Percentiles rank a stretch among this genome's conserved stretches.
These are phyloP conservation scores for Mallotus villosus DNA, from an alignment of 2,797 vertebrate species.

Conservation along the genomic window DNA sequence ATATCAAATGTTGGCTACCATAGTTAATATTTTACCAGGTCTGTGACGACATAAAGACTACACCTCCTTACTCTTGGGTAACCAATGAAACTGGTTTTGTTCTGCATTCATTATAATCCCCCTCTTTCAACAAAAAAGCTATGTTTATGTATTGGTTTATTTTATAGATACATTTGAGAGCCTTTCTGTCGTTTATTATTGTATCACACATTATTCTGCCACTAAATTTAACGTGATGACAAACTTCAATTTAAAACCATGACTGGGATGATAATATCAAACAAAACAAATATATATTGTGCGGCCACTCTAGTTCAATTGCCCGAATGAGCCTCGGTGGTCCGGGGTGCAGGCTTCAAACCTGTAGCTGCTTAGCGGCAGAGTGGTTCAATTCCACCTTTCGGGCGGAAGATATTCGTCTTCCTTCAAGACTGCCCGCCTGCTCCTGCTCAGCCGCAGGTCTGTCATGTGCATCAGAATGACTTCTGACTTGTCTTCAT, in stretches of 20 bases:
- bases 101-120: conserved; percentile 29
- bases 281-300: fast-evolving
- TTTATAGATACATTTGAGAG: fast-evolving
- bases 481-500: no score
- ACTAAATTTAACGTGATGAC: not conserved
- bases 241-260: conserved; percentile 27
- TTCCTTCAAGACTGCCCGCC: no score
- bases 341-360: conserved; percentile 99
- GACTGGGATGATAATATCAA: fast-evolving
- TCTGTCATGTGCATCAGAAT: no score
- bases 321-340: conserved; percentile 99
- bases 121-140: not conserved
- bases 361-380: conserved; percentile 99
- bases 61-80: conserved; percentile 12
- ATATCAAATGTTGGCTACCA: not conserved
- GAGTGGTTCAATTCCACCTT: conserved; percentile 99
- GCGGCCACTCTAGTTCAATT: fast-evolving
- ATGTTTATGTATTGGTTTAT: not conserved
- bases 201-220: not conserved
- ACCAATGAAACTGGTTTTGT: conserved; percentile 49
- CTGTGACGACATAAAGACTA: not conserved
- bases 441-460: no score
- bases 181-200: not conserved
- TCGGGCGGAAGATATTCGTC: conserved; percentile 76
- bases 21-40: not conserved